Base-by-base conservation (phyloP, 1,140 invertebrate species). In the Helicorthomorpha holstii region DNA sequence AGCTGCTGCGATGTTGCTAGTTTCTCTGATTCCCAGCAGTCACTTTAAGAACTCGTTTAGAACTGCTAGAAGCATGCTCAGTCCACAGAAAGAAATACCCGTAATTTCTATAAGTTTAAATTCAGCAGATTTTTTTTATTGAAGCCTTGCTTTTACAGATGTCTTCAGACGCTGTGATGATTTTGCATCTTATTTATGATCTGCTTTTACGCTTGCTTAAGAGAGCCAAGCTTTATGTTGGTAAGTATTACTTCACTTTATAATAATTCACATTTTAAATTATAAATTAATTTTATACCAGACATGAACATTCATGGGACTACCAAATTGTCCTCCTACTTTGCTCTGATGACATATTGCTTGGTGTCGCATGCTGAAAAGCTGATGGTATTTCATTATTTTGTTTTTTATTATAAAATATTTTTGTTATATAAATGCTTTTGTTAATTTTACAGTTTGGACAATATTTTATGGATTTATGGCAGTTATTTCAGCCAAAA, bases 401-500 rank as follows among this genome's bases (percentile, higher is more conserved):
- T 51, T 58, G 44, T 10, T 34, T 34, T 34, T 34, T 7, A 34
- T 34, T 34, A 34, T 34, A 34, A 34, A 34, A 34, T 25, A 12
- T 46, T 46, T 25, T 19, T 46, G 12, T 4, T 46, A 7, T 46
- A 22, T 25, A 7, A 7, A 46, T 46, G 4, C 4, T 25, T 21
- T 46, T 46, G 4, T 22, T 16, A 3, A 27, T 49, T 54, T 70
- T 70, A 1, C 66, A 85, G 81, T 85, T 85, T 65, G 82, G 85
- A 49, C 81, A 85, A 64, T 90, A 87, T 71, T 85, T 93, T 67
- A 74, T 82, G 52, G 85, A 92, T 61, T 66, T 95, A 34, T 95
- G 89, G 89, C 83, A 90, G 56, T 69, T 95, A 47, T 94, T 93
- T 68, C 89, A 93, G 70, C 89, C 89, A 21, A 88, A 88, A 58